Evolutionary conservation across 2,113 vertebrate species (phyloP).

Genomic region (Pygoscelis adeliae): DNA sequence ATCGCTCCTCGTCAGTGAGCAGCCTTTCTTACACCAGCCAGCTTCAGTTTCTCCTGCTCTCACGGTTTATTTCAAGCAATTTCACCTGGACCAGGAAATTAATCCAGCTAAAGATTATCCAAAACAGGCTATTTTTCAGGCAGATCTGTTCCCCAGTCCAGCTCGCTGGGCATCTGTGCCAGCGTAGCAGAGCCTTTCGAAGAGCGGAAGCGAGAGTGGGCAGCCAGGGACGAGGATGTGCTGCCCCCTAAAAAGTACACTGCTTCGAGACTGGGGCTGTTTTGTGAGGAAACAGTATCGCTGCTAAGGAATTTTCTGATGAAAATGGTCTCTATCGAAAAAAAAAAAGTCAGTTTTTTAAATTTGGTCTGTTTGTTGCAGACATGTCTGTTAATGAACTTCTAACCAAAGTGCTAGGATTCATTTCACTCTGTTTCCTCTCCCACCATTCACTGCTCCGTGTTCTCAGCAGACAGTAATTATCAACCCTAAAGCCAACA

Average conservation of each 20-base stretch:
- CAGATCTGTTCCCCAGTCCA: neutral
- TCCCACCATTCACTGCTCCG: neutral
- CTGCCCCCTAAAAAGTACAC: neutral
- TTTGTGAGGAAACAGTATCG: neutral
- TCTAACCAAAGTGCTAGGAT: neutral
- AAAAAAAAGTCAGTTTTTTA: neutral
- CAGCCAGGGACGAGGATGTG: neutral
- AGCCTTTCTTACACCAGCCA: neutral
- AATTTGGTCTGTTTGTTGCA: neutral
- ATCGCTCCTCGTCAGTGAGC: rapidly evolving
- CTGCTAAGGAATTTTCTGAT: neutral
- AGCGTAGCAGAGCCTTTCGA: neutral
- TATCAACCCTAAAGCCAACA: constrained; percentile 19
- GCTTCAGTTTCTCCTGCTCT: neutral
- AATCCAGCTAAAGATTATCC: neutral
- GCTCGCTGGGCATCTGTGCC: rapidly evolving
- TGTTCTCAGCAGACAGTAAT: constrained; percentile 11
- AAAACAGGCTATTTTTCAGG: neutral
- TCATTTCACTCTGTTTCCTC: neutral
- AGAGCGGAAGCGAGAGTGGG: neutral
- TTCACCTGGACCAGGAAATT: neutral
- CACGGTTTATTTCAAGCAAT: rapidly evolving
- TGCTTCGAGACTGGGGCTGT: neutral
- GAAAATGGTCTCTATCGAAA: neutral
- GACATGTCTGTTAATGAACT: neutral